Evolutionary conservation across 2,113 vertebrate genomes (phyloP).

Genomic region (Morone saxatilis): DNA sequence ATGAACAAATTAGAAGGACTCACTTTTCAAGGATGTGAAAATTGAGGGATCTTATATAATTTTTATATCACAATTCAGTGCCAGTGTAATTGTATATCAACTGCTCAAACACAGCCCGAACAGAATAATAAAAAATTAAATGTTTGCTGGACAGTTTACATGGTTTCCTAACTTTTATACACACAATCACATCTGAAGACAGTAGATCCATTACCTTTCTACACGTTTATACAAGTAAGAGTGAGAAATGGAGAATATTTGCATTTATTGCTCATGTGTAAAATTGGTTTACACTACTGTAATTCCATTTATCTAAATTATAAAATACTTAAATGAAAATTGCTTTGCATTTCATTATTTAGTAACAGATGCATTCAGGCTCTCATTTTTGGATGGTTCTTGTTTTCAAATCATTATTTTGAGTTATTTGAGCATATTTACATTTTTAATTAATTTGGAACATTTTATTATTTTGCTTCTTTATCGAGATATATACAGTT

Average conservation of each 20-base stretch:
- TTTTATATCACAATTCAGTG: neutral
- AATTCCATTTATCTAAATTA: slow-evolving; percentile 44
- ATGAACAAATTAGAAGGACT: slow-evolving; percentile 62
- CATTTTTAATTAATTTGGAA: neutral
- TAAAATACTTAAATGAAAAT: slow-evolving; percentile 41
- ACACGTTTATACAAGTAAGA: neutral
- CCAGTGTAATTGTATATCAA: neutral
- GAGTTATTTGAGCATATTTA: slow-evolving; percentile 12
- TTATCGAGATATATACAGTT: neutral
- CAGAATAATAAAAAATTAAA: neutral
- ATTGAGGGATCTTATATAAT: slow-evolving; percentile 2
- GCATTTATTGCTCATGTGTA: slow-evolving; percentile 52
- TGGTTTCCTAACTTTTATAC: neutral
- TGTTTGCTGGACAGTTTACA: neutral
- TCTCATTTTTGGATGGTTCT: neutral
- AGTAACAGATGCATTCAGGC: slow-evolving; percentile 3
- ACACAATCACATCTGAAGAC: neutral
- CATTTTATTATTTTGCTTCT: neutral
- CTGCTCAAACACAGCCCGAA: neutral
- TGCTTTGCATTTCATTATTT: slow-evolving; percentile 28
- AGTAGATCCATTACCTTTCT: neutral
- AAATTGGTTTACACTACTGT: slow-evolving; percentile 49
- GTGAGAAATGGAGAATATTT: slow-evolving; percentile 23
- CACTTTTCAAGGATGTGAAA: slow-evolving; percentile 32
- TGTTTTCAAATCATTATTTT: slow-evolving; percentile 42